phyloP scores from a whole-genome alignment of 1,140 invertebrate genomes.

The Papilio glaucus region DNA sequence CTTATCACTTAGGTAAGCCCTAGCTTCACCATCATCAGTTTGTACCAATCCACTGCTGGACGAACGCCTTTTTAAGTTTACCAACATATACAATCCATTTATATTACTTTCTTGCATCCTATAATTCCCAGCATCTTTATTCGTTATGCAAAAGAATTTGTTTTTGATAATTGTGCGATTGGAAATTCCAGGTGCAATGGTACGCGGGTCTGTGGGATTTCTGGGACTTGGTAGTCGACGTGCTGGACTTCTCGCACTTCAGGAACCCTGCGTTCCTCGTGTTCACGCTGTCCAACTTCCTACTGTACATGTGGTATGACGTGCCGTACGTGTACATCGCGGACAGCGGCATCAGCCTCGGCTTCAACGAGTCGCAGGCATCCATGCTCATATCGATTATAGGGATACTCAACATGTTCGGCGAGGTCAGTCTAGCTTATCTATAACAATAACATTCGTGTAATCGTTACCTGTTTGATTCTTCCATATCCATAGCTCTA shows the following conservation, averaged over 20 bases:
- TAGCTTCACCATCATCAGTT: too few species aligned
- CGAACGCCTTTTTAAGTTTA: too few species aligned
- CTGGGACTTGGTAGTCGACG: conserved; percentile 89
- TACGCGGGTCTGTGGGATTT: conserved; percentile 90
- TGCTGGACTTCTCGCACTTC: conserved; percentile 92
- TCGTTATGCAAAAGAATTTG: too few species aligned
- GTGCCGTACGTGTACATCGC: conserved; percentile 94
- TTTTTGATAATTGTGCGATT: background rate
- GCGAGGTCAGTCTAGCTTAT: conserved; percentile 86
- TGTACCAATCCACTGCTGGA: too few species aligned
- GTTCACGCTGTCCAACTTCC: conserved; percentile 93
- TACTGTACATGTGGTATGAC: conserved; percentile 95
- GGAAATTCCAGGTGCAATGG: conserved; percentile 84
- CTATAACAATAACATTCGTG: background rate
- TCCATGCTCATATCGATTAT: conserved; percentile 93
- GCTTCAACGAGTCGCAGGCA: conserved; percentile 88
- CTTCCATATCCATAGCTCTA: background rate
- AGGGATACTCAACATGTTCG: conserved; percentile 93
- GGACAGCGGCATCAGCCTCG: conserved; percentile 86
- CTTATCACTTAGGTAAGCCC: too few species aligned
- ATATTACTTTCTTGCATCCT: too few species aligned
- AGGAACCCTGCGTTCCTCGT: conserved; percentile 89
- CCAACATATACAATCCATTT: too few species aligned
- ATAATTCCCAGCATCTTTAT: too few species aligned
- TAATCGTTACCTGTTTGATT: too few species aligned